Percentiles rank a stretch among this genome's conserved stretches.
These are phyloP conservation scores for Adoxophyes honmai DNA, from an alignment of 1,140 invertebrate species.

Conservation along the genomic window DNA sequence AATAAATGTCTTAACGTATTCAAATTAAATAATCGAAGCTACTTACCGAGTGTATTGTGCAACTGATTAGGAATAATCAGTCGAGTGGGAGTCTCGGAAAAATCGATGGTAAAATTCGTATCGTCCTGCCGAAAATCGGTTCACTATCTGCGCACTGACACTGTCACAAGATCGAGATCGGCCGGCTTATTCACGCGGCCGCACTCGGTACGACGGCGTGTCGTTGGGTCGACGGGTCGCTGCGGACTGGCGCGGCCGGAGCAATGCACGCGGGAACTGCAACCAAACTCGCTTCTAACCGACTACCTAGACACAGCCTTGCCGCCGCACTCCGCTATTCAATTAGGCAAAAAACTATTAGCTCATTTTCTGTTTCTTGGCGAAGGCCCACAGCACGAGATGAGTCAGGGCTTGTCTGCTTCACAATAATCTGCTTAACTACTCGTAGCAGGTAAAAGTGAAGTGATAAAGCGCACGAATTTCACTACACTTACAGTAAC, in stretches of 20 bases:
- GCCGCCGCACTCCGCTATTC: no score
- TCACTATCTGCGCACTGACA: slow-evolving; percentile 47
- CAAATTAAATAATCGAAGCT: no score
- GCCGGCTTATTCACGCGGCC: slow-evolving; percentile 57
- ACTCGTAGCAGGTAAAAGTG: no score
- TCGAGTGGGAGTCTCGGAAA: slow-evolving; percentile 34
- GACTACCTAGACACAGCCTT: not conserved
- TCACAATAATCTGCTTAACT: no score
- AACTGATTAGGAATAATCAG: slow-evolving; percentile 37
- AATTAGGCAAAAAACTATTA: no score
- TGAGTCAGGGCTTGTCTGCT: no score
- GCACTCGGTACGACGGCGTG: slow-evolving; percentile 45
- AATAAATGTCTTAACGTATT: no score
- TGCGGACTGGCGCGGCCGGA: slow-evolving; percentile 19
- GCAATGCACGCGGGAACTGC: slow-evolving; percentile 11
- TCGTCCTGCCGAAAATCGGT: slow-evolving; percentile 46
- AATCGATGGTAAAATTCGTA: slow-evolving; percentile 15
- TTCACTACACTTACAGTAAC: no score
- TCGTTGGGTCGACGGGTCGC: slow-evolving; percentile 49
- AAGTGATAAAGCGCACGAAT: no score
- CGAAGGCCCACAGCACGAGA: no score
- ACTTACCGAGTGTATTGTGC: slow-evolving; percentile 57
- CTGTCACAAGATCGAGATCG: slow-evolving; percentile 59
- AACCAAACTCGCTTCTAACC: not conserved
- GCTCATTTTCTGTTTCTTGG: no score